Evolutionary conservation across 2,797 vertebrate genomes (phyloP).

Genomic region (Macropodus opercularis): DNA sequence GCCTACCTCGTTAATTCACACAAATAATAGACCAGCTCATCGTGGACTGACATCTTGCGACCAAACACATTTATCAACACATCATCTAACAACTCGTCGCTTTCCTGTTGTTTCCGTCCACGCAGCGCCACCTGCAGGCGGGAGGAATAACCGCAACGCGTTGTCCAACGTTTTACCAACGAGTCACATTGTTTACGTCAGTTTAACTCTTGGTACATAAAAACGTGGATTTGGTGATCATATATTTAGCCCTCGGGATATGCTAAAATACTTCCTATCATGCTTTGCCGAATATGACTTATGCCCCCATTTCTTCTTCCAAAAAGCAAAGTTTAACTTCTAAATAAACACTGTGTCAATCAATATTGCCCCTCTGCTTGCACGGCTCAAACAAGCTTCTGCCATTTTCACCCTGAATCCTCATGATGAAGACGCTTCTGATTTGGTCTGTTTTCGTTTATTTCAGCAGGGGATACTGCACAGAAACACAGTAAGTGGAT

Average conservation of each 20-base stretch:
- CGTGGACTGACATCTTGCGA: slow-evolving; percentile 78
- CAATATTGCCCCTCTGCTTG: slow-evolving; percentile 63
- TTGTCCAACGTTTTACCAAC: fast-evolving
- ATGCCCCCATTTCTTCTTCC: slow-evolving; percentile 29
- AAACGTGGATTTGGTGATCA: neutral
- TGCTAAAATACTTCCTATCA: neutral
- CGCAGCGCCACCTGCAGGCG: slow-evolving; percentile 22
- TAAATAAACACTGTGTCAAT: slow-evolving; percentile 74
- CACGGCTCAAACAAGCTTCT: slow-evolving; percentile 18
- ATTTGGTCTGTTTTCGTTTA: slow-evolving; percentile 57
- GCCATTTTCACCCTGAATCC: slow-evolving; percentile 40
- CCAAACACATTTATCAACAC: slow-evolving; percentile 16
- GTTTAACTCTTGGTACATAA: neutral
- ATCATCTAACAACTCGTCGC: slow-evolving; percentile 22
- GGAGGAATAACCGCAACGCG: slow-evolving; percentile 11
- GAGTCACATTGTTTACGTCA: too few species aligned
- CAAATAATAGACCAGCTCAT: slow-evolving; percentile 75
- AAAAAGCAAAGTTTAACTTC: slow-evolving; percentile 78
- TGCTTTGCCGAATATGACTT: slow-evolving; percentile 31
- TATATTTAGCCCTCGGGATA: fast-evolving
- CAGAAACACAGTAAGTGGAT: slow-evolving; percentile 67
- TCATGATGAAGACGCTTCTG: slow-evolving; percentile 72
- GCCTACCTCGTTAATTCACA: slow-evolving; percentile 80
- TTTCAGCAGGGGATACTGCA: slow-evolving; percentile 53
- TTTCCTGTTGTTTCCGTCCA: too few species aligned